Evolutionary conservation across 2,888 invertebrate genomes (phyloP), one percentile per base, ranked within the genome.

Genomic region (Drosophila ezoana): DNA sequence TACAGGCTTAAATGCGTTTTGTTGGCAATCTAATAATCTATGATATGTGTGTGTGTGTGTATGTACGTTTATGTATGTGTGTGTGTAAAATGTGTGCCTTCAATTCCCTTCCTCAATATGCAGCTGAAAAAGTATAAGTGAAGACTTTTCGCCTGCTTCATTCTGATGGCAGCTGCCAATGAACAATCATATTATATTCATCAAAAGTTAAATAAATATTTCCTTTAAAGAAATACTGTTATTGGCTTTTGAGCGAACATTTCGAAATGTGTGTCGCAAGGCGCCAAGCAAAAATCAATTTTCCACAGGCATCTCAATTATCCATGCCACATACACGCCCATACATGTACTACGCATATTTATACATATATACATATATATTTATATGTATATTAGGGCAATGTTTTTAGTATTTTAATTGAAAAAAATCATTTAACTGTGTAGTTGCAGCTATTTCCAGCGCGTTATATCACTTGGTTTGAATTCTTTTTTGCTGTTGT

Each of bases 361-460:
- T 14, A 8, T 16, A 18, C 9, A 33, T 28, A 13, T 6, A 37
- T 49, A 10, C 9, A 28, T 13, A 14, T 33, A 16, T 23, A 56
- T 16, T 14, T 9, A 32, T 10, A n/a, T 16, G 11, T 38, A 14
- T 43, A 10, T 33, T 28, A 44, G 45, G 44, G 35, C 13, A 59
- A 33, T 2, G 9, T 33, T 37, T 37, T 45, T 44, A 40, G 49
- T 28, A 43, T 20, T 56, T 51, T 32, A 67, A 72, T 72, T 72
- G 67, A 51, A 68, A 57, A 48, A 68, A 69, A 53, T 57, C 18
- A 74, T 65, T 59, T 59, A 16, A 18, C 10, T 40, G 23, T 37
- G 16, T 11, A 61, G 32, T 41, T 56, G 38, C 5, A 40, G 20
- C 62, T 10, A 40, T 56, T 57, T 56, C 33, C 48, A 9, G 10